Evolutionary conservation across 2,113 vertebrate genomes (phyloP).

Genomic region (Gobiocypris rarus): DNA sequence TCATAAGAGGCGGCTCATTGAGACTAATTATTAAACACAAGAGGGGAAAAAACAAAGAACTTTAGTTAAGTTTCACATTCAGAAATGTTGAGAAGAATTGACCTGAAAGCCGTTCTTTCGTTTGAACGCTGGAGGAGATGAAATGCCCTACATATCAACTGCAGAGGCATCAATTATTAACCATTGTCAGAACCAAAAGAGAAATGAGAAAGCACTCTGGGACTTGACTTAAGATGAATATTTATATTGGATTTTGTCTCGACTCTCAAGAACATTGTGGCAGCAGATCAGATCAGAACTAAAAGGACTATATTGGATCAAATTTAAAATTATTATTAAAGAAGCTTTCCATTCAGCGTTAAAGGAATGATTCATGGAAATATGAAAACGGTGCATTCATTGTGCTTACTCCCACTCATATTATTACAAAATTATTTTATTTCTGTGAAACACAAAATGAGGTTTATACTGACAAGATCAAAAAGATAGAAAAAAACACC

Average conservation of each 20-base stretch:
- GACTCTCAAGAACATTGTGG: background rate
- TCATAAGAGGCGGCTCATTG: slow-evolving; percentile 87
- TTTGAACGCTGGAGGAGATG: slow-evolving; percentile 8
- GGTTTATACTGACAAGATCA: no score
- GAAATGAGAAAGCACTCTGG: slow-evolving; percentile 18
- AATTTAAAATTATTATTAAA: background rate
- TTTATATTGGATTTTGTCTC: slow-evolving; percentile 3
- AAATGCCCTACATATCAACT: slow-evolving; percentile 8
- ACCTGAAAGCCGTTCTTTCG: background rate
- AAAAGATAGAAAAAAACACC: background rate
- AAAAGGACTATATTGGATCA: background rate
- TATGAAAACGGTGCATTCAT: background rate
- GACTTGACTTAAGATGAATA: slow-evolving; percentile 7
- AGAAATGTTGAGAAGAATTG: background rate
- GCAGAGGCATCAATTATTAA: slow-evolving; percentile 48
- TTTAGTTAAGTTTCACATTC: slow-evolving; percentile 23
- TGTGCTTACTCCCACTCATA: background rate
- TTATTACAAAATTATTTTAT: background rate
- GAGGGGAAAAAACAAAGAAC: slow-evolving; percentile 2
- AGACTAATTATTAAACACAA: slow-evolving; percentile 74
- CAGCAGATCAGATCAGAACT: slow-evolving; percentile 6
- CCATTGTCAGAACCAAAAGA: slow-evolving; percentile 19
- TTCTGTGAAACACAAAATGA: background rate
- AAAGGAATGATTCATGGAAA: background rate
- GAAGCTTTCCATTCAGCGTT: background rate